A percentile compares a stretch with the other conserved stretches of the same genome.
Evolutionary conservation across 1,140 invertebrate species (phyloP).

Genomic region (Neodiprion lecontei): DNA sequence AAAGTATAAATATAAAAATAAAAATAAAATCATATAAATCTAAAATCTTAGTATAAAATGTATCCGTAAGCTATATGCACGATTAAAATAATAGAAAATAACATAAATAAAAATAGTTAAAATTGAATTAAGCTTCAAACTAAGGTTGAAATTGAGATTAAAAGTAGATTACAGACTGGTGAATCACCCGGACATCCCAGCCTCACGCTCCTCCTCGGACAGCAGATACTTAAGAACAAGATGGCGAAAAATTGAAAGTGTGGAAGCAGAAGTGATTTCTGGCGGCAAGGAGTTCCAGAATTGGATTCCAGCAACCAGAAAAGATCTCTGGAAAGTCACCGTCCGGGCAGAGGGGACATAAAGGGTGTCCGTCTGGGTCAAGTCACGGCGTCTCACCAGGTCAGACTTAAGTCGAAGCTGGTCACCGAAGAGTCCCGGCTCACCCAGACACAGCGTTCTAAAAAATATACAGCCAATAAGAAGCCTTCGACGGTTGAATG

Average conservation of each 20-base stretch:
- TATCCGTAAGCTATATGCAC: background rate
- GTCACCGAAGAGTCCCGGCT: background rate
- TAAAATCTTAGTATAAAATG: too few species aligned
- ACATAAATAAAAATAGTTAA: background rate
- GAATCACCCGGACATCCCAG: background rate
- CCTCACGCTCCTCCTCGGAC: background rate
- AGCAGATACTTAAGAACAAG: background rate
- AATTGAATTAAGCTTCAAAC: background rate
- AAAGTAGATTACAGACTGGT: background rate
- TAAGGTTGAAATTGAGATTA: background rate
- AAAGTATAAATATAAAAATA: background rate
- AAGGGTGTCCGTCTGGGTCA: background rate
- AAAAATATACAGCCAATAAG: slow-evolving; percentile 3
- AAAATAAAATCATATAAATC: too few species aligned
- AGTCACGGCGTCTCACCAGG: background rate
- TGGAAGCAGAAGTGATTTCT: background rate
- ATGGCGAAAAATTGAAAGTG: background rate
- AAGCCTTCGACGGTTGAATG: background rate
- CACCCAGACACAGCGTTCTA: background rate
- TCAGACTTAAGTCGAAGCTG: background rate
- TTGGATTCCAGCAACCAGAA: slow-evolving; percentile 1
- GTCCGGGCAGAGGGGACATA: background rate
- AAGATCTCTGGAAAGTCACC: background rate
- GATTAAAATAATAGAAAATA: background rate
- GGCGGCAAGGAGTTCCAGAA: slow-evolving; percentile 10